phyloP scores from a whole-genome alignment of 1,140 invertebrate genomes.

The Lamellibrachia luymesi region DNA sequence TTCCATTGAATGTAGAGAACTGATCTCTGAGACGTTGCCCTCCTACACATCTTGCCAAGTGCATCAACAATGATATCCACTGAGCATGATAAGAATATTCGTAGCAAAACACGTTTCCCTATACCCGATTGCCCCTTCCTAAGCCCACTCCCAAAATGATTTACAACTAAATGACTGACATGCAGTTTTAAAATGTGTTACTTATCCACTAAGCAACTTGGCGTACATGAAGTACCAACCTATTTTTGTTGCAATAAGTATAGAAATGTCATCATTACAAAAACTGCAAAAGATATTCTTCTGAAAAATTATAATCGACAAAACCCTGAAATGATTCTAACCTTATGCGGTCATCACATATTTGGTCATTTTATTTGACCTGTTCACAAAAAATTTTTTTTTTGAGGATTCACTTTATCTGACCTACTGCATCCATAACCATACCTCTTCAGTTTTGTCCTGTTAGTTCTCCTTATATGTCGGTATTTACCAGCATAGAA shows the following conservation, averaged over 20 bases:
- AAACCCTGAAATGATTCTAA: not conserved
- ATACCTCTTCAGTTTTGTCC: too few species aligned
- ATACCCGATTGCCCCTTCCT: not conserved
- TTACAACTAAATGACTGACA: not conserved
- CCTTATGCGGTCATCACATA: not conserved
- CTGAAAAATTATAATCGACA: not conserved
- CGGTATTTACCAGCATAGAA: too few species aligned
- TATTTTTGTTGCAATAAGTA: not conserved
- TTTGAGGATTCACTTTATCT: not conserved
- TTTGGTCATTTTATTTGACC: not conserved
- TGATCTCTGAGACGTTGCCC: not conserved
- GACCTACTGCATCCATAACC: too few species aligned
- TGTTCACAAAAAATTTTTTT: not conserved
- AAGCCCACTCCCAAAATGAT: not conserved
- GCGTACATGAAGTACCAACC: not conserved
- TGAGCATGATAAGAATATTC: not conserved
- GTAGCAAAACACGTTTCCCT: not conserved
- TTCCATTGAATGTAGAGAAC: not conserved
- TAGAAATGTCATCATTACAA: not conserved
- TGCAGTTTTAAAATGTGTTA: not conserved
- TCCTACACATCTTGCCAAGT: not conserved
- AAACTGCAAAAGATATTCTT: not conserved
- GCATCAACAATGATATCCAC: not conserved
- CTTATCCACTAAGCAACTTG: not conserved
- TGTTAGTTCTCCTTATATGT: too few species aligned